Percentiles rank a stretch among this genome's conserved stretches.
Conservation (phyloP, 2,797 vertebrate genomes). For the Xenentodon cancila region DNA sequence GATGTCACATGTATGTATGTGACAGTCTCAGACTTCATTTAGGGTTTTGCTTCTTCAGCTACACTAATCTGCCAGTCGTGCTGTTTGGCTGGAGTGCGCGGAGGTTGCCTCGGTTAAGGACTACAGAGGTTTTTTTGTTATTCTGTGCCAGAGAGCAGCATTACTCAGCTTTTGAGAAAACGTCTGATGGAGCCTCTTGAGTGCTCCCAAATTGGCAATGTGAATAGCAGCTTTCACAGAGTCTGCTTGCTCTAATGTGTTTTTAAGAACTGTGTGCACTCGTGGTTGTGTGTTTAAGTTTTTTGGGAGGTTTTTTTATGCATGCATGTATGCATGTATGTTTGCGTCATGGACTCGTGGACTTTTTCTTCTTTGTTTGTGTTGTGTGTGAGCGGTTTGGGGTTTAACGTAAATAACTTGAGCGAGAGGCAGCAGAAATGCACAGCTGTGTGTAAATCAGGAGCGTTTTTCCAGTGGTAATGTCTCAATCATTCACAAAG, state of each 20-base stretch:
- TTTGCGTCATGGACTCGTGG: conserved; percentile 34
- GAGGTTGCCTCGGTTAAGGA: conserved; percentile 55
- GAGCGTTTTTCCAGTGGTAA: conserved; percentile 35
- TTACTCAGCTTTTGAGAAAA: conserved; percentile 72
- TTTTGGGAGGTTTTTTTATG: not conserved
- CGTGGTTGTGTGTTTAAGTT: conserved; percentile 7
- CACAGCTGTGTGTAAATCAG: conserved; percentile 63
- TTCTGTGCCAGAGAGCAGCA: conserved; percentile 62
- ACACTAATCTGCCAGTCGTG: conserved; percentile 44
- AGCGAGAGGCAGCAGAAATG: conserved; percentile 47
- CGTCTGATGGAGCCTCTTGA: conserved; percentile 76
- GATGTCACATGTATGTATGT: conserved; percentile 6
- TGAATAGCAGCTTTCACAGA: conserved; percentile 79
- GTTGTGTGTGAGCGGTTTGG: conserved; percentile 35
- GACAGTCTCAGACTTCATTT: conserved; percentile 24
- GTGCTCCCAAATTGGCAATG: conserved; percentile 76
- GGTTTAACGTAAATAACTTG: conserved; percentile 67
- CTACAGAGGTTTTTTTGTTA: conserved; percentile 50
- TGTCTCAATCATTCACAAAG: conserved; percentile 54
- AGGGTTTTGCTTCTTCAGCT: conserved; percentile 51
- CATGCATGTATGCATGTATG: conserved; percentile 28
- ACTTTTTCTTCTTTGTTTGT: conserved; percentile 21
- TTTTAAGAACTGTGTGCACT: conserved; percentile 42
- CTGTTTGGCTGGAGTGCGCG: conserved; percentile 46
- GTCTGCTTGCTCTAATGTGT: conserved; percentile 64